A percentile compares a stretch with the other conserved stretches of the same genome.
Evolutionary conservation across 2,797 vertebrate species (phyloP).

Genomic region (Hapalemur alaotrensis): DNA sequence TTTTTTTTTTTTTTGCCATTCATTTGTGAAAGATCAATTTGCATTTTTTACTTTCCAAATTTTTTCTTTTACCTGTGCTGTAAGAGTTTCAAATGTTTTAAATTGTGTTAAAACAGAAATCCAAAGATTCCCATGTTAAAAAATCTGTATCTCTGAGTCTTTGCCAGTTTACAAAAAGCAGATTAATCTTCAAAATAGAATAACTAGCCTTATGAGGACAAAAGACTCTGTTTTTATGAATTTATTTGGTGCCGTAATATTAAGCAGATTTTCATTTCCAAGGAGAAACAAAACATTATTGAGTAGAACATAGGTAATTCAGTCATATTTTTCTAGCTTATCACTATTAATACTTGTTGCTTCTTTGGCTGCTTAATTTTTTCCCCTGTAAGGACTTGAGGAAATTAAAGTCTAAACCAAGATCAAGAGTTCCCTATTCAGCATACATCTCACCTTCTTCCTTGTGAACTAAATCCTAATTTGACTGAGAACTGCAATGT

Average conservation of each 20-base stretch:
- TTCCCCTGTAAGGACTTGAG: background rate
- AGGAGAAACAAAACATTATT: background rate
- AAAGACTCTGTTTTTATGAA: background rate
- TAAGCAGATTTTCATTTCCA: background rate
- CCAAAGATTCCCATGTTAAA: background rate
- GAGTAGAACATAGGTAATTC: background rate
- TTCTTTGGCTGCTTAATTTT: background rate
- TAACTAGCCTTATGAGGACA: background rate
- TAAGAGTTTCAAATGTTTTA: background rate
- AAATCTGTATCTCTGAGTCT: background rate
- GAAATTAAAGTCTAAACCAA: background rate
- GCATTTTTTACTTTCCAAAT: background rate
- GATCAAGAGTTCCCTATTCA: background rate
- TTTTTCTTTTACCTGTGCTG: background rate
- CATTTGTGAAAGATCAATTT: slow-evolving; percentile 12
- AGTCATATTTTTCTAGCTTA: background rate
- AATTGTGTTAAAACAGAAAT: background rate
- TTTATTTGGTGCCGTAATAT: background rate
- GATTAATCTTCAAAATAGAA: slow-evolving; percentile 18
- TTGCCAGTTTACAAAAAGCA: slow-evolving; percentile 27
- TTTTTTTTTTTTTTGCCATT: background rate
- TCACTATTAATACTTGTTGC: background rate
- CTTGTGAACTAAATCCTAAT: background rate
- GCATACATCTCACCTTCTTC: background rate
- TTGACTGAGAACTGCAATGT: background rate